phyloP scores from a whole-genome alignment of 2,888 invertebrate genomes.

The Rhorus exstirpatorius region DNA sequence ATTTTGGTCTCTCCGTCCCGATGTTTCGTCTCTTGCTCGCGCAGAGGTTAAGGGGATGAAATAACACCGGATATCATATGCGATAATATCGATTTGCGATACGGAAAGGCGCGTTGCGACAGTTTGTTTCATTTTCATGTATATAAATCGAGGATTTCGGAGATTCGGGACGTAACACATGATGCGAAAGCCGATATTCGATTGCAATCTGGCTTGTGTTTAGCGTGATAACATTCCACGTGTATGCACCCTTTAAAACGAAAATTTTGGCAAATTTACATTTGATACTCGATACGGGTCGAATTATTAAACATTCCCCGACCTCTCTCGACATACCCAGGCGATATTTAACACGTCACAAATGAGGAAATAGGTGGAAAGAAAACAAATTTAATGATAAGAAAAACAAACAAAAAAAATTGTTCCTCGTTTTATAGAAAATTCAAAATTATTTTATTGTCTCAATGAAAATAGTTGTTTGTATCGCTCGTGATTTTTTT shows the following conservation, averaged over 20 bases:
- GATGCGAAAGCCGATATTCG: constrained; percentile 45
- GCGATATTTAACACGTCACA: constrained; percentile 19
- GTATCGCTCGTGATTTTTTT: no score
- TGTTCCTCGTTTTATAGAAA: no score
- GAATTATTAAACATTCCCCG: not conserved
- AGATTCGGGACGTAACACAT: constrained; percentile 15
- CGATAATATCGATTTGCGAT: constrained; percentile 65
- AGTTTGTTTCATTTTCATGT: constrained; percentile 48
- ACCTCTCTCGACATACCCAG: not conserved
- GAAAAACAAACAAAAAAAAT: no score
- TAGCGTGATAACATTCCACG: constrained; percentile 55
- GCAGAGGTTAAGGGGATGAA: not conserved
- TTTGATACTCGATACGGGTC: constrained; percentile 3
- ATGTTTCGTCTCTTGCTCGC: not conserved
- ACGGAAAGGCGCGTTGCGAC: constrained; percentile 59
- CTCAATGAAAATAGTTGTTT: no score
- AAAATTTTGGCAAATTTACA: constrained; percentile 51
- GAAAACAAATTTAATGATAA: not conserved
- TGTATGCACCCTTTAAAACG: not conserved
- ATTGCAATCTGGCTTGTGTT: constrained; percentile 58
- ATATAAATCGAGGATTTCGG: constrained; percentile 20
- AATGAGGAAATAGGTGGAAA: not conserved
- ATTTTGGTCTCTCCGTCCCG: not conserved
- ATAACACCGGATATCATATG: constrained; percentile 30
- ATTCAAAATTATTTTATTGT: no score